Evolutionary conservation across 2,888 invertebrate genomes (phyloP), one percentile per base, ranked within the genome.

Genomic region (Macaria notata): DNA sequence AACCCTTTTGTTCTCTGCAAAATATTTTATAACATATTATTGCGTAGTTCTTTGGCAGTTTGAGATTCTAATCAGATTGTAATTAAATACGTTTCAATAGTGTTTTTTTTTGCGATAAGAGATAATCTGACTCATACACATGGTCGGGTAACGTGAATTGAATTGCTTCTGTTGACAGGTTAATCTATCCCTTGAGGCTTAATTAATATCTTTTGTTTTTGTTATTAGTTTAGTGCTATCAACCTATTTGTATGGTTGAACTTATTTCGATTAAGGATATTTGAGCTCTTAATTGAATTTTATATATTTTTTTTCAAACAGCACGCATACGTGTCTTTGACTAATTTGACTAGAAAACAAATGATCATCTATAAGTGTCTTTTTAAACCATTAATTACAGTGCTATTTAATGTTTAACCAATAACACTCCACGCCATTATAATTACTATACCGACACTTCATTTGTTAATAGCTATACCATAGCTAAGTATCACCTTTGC

Each of bases 21-120:
- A 54, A 56, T 53, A 52, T 53, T 52, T 61, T 64, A 59, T 62
- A 50, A 38, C 50, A 39, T 39, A 31, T 9, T 49, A 7, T 44
- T 50, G 44, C 50, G 9, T 45, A n/a, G 30, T 50, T 19, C 43
- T 33, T 31, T 49, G 31, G 49, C 29, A 36, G 9, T 36, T 44
- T 30, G 19, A 44, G 50, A 44, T 44, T 44, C 9, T 30, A 44
- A 50, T 50, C 50, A 36, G 29, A 33, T 29, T 50, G 33, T 44
- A 45, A 50, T 50, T 44, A 9, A n/a, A 50, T 36, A 29, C 7
- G 44, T 50, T 50, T 44, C 29, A 44, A 36, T 43, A 50, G 33
- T 7, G 29, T 54, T 19, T 4, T 41, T 54, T 48, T 54, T 48
- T 54, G 43, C 45, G 39, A 19, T 44, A 50, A 41, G 8, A 41